Evolutionary conservation across 2,113 vertebrate genomes (phyloP), one percentile per base, ranked within the genome.

Genomic region (Monarcha castaneiventris): DNA sequence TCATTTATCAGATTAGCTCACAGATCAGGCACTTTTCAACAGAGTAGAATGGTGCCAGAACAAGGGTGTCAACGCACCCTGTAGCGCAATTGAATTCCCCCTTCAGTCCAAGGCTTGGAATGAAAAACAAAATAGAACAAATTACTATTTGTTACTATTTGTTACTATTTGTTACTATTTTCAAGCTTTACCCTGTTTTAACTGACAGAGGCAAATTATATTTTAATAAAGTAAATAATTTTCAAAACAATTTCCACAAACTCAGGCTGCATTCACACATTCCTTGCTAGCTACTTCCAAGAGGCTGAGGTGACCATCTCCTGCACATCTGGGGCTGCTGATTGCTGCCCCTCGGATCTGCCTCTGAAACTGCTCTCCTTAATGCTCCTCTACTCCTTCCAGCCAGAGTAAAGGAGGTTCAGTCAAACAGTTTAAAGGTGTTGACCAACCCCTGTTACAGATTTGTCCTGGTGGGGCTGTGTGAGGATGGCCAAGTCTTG

Each of bases 1-100:
- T 91, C 46, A 52, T 91, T 90, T 95, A 77, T 91, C 71, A 96
- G 81, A 79, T 54, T 66, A 85, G 23, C 75, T 85, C 46, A 83
- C 37, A 66, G 71, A 85, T 74, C 74, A 67, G 62, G 35, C 37
- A 39, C 62, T 69, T 51, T 64, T 84, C 71, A 87, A 83, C 76
- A 72, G 62, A 79, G 81, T 23, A 87, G 77, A 76, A 83, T 48
- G 43, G 63, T 62, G 71, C 48, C 55, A 63, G 58, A 62, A 73
- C 51, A 74, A 80, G 19, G 22, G 16, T 79, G 21, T 85, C 78
- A 86, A 9, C 29, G 73, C 59, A 58, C 35, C 10, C 51, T 54
- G 52, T 16, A 52, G 32, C 1, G 3, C 75, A 59, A 72, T 48
- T 41, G 22, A 91, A 51, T 46, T 63, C 16, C 19, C 11, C 9